Percentiles rank a stretch among this genome's conserved stretches.
phyloP scores from a whole-genome alignment of 1,140 invertebrate genomes.

The Drosophila cardini region DNA sequence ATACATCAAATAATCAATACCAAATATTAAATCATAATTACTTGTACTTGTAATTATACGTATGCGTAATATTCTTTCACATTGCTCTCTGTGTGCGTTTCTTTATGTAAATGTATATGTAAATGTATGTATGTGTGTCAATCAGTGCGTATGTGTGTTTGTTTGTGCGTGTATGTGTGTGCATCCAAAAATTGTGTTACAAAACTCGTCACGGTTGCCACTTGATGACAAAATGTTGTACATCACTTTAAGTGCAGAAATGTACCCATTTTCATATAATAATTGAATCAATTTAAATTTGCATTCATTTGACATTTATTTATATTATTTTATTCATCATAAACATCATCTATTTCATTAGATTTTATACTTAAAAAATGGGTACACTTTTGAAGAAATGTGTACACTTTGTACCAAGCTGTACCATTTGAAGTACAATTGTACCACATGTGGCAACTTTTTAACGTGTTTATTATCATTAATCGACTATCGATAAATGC shows the following conservation, averaged over 20 bases:
- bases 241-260: not conserved
- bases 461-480: not conserved
- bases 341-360: too few species aligned
- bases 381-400: too few species aligned
- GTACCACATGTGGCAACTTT: not conserved
- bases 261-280: too few species aligned
- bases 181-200: slow-evolving; percentile 17
- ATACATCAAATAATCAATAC: slow-evolving; percentile 65
- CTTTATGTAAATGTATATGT: slow-evolving; percentile 38
- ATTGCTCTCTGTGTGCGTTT: slow-evolving; percentile 61
- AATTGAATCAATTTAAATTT: too few species aligned
- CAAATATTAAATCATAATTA: slow-evolving; percentile 41
- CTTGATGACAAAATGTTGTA: not conserved
- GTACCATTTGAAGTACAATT: not conserved
- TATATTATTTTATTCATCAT: too few species aligned
- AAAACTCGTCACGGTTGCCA: slow-evolving; percentile 12
- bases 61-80: slow-evolving; percentile 66
- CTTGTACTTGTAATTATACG: slow-evolving; percentile 37
- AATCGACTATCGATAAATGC: slow-evolving; percentile 3
- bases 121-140: slow-evolving; percentile 40
- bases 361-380: too few species aligned
- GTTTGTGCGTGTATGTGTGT: slow-evolving; percentile 29
- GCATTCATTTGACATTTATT: too few species aligned
- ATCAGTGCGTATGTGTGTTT: slow-evolving; percentile 7
- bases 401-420: too few species aligned